Evolutionary conservation across 1,140 invertebrate species (phyloP).

Genomic region (Hesperophylax magnus): DNA sequence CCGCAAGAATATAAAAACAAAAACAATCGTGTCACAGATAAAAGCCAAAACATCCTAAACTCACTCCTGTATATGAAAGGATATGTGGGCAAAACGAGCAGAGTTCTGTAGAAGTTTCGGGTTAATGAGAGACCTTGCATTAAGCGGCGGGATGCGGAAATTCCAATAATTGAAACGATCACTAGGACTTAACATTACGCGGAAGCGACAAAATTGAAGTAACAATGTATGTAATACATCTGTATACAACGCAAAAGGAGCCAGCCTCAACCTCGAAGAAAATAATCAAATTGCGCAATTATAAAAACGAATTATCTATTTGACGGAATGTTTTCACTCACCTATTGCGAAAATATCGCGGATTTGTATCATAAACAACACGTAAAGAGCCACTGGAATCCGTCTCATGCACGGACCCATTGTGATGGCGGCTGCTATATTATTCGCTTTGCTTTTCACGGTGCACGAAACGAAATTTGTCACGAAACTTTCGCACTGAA

Average conservation of each 20-base stretch:
- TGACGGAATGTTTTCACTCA: slow-evolving; percentile 15
- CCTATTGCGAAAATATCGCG: slow-evolving; percentile 34
- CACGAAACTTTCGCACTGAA: slow-evolving; percentile 24
- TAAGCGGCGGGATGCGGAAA: slow-evolving; percentile 4
- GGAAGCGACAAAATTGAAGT: slow-evolving; percentile 38
- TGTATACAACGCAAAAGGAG: slow-evolving; percentile 8
- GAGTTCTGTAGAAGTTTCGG: background rate
- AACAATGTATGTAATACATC: slow-evolving; percentile 23
- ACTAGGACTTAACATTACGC: slow-evolving; percentile 18
- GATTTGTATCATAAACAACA: slow-evolving; percentile 30
- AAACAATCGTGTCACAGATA: slow-evolving; percentile 16
- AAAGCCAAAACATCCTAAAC: slow-evolving; percentile 7
- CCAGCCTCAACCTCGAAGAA: background rate
- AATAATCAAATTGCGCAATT: slow-evolving; percentile 10
- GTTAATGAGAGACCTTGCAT: background rate
- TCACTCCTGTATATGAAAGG: background rate
- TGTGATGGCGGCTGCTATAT: slow-evolving; percentile 47
- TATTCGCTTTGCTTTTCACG: slow-evolving; percentile 3
- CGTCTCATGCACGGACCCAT: slow-evolving; percentile 39
- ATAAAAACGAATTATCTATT: slow-evolving; percentile 2
- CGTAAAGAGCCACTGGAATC: slow-evolving; percentile 21
- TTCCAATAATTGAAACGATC: slow-evolving; percentile 4
- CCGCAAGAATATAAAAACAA: slow-evolving; percentile 13
- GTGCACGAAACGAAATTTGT: slow-evolving; percentile 8
- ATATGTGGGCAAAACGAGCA: background rate